Evolutionary conservation across 2,888 invertebrate species (phyloP).

Genomic region (Ophioninae sp.): DNA sequence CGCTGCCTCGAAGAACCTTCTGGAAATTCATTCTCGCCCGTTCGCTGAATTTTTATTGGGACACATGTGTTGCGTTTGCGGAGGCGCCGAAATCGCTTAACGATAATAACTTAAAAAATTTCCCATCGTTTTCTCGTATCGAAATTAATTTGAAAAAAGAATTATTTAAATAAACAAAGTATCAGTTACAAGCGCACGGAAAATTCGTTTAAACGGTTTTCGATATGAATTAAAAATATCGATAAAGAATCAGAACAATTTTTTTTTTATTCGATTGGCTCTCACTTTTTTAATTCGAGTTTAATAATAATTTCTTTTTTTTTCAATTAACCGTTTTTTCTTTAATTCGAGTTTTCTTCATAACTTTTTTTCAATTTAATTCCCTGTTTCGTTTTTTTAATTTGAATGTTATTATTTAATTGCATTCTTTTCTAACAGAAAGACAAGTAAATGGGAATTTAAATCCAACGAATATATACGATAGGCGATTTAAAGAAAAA

Average conservation of each 20-base stretch:
- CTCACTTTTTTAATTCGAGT: no score
- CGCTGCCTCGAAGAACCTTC: slow-evolving; percentile 4
- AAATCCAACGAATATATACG: background rate
- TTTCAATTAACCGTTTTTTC: no score
- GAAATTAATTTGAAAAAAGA: background rate
- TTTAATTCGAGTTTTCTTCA: no score
- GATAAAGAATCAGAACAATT: background rate
- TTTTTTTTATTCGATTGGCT: no score
- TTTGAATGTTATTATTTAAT: background rate
- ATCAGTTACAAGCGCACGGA: background rate
- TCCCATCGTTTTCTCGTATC: no score
- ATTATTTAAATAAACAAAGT: background rate
- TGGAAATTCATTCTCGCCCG: background rate
- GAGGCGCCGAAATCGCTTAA: background rate
- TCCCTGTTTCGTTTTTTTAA: background rate
- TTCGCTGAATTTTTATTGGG: slow-evolving; percentile 2
- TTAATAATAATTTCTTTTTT: no score
- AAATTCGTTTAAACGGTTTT: background rate
- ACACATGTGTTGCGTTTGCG: background rate
- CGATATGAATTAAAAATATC: background rate
- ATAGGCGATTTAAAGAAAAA: background rate
- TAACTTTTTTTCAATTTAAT: background rate
- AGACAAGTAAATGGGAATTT: background rate
- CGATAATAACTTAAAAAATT: background rate
- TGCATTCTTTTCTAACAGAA: background rate